phyloP scores from a whole-genome alignment of 2,797 vertebrate species.

The Falco rusticolus region DNA sequence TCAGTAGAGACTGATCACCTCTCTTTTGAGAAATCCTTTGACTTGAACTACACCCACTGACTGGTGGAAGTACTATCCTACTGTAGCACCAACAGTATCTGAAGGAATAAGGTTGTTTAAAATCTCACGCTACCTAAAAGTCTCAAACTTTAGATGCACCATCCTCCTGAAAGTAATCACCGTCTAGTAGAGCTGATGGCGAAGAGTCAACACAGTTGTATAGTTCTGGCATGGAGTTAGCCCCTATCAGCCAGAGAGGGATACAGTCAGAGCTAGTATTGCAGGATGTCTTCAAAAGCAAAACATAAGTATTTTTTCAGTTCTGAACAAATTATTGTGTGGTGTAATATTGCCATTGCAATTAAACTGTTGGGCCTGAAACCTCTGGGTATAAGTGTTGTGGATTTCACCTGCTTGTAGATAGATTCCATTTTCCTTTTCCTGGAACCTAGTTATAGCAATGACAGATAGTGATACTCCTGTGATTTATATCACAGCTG shows the following conservation, averaged over 20 bases:
- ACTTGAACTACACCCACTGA: neutral
- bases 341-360: neutral
- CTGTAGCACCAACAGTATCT: neutral
- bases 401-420: neutral
- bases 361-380: neutral
- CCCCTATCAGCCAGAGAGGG: neutral
- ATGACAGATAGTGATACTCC: neutral
- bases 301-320: neutral
- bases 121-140: neutral
- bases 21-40: neutral
- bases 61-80: neutral
- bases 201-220: neutral
- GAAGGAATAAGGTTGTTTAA: neutral
- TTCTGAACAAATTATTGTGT: neutral
- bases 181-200: neutral
- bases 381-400: neutral
- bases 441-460: neutral
- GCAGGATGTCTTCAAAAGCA: neutral
- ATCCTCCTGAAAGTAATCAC: neutral
- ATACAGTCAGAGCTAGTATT: neutral
- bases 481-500: slow-evolving; percentile 42
- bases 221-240: neutral
- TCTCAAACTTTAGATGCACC: neutral
- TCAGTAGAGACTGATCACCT: neutral
- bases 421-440: neutral